Base-by-base conservation (phyloP, 2,797 vertebrate species). In the Falco berigora region DNA sequence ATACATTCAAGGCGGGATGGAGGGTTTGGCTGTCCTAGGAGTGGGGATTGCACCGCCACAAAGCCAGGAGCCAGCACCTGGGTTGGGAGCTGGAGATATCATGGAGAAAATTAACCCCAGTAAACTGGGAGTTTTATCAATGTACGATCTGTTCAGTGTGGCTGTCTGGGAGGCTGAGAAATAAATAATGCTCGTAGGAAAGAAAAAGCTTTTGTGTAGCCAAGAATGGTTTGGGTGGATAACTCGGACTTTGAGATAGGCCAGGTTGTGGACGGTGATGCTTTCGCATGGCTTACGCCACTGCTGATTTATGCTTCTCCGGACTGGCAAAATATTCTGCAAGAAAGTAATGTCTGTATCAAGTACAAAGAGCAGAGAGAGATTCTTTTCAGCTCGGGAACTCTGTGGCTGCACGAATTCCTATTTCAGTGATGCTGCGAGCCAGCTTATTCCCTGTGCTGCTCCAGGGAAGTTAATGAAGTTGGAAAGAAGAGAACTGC, bases 181-280 rank as follows among this genome's bases (percentile, higher is more conserved):
- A 81, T 80, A 86, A 94, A 68, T 91, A 89, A 49, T 5, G 7
- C 25, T 64, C 2, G 2, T 46, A 84, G 62, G 85, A 75, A 86
- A 68, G 61, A 81, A 72, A 66, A 88, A 85, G 58, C 53, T 72
- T 64, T 88, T 83, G 32, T 63, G 38, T 22, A 85, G 92, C 96
- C 92, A 84, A 46, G 82, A 89, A 27, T 0, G 0, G 42, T 50
- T 83, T 58, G 59, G 36, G 77, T 47, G 69, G 71, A 64, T 77
- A n/a, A 46, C 49, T 42, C 7, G 4, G 55, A 19, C 68, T 74
- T 66, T 89, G 94, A 92, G 89, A 34, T 18, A 17, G 75, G 66
- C 62, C 85, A 78, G 69, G 69, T 19, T 74, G 75, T 17, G 52
- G 71, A 9, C 85, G 69, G 58, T 0, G 25, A 19, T 68, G 73